phyloP scores from a whole-genome alignment of 2,113 vertebrate genomes.

The Rhinopomastus cyanomelas region DNA sequence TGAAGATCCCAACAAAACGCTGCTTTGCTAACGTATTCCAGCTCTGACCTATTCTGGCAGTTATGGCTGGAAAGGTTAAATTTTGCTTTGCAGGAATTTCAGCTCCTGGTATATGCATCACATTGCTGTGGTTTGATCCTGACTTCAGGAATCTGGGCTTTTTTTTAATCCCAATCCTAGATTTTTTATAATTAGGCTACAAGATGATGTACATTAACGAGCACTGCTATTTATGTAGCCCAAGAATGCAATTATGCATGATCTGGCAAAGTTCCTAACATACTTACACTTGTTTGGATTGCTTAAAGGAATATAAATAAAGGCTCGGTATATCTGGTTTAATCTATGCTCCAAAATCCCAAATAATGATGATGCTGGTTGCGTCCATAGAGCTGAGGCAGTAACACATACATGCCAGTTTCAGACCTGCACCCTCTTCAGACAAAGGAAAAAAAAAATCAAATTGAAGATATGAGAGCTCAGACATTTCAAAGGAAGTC shows the following conservation, averaged over 20 bases:
- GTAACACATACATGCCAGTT: background rate
- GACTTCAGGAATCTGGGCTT: background rate
- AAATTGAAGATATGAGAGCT: background rate
- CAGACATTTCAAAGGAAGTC: constrained; percentile 6
- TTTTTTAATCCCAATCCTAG: background rate
- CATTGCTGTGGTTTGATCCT: background rate
- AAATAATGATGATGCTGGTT: background rate
- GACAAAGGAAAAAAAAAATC: background rate
- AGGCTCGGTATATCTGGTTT: background rate
- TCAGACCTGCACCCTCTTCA: background rate
- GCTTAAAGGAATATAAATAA: background rate
- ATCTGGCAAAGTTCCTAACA: background rate
- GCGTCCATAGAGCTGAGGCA: background rate
- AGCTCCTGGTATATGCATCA: background rate
- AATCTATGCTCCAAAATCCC: background rate
- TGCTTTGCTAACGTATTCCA: background rate
- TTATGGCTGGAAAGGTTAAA: background rate
- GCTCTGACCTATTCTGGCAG: background rate
- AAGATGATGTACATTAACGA: background rate
- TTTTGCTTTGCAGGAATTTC: background rate
- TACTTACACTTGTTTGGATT: background rate
- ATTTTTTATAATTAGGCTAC: background rate
- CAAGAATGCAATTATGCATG: background rate
- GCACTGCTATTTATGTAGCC: background rate
- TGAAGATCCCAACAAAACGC: background rate